Conservation (phyloP, 2,113 vertebrate genomes). For the Phaetusa simplex region DNA sequence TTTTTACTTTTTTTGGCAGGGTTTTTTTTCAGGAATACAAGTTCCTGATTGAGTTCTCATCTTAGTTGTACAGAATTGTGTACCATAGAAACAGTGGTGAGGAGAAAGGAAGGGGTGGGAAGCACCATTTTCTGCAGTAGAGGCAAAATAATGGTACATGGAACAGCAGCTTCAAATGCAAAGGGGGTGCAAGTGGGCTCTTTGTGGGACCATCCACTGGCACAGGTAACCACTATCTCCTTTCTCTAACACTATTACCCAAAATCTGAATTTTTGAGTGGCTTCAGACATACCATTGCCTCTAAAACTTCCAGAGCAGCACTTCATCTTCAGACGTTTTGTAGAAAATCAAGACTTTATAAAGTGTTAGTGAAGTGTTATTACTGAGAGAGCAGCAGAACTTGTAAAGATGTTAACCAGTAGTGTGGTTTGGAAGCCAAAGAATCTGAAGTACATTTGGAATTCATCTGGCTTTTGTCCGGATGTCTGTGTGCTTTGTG, state of each 20-base stretch:
- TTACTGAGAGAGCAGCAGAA: not conserved
- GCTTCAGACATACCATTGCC: not conserved
- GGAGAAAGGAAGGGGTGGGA: not conserved
- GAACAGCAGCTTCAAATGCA: not conserved
- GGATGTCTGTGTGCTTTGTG: not conserved
- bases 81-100: not conserved
- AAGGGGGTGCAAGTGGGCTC: not conserved
- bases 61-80: not conserved
- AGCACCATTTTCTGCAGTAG: not conserved
- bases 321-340: not conserved
- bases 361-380: not conserved
- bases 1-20: not conserved
- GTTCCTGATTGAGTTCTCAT: not conserved
- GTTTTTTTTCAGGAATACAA: not conserved
- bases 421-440: not conserved
- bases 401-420: not conserved
- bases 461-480: not conserved
- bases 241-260: not conserved
- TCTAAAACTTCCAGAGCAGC: not conserved
- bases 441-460: not conserved
- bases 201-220: rapidly evolving
- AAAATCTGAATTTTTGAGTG: not conserved
- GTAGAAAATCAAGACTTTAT: not conserved
- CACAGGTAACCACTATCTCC: not conserved
- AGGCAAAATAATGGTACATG: not conserved